Evolutionary conservation across 1,140 invertebrate species (phyloP).

Genomic region (Teleopsis dalmanni): DNA sequence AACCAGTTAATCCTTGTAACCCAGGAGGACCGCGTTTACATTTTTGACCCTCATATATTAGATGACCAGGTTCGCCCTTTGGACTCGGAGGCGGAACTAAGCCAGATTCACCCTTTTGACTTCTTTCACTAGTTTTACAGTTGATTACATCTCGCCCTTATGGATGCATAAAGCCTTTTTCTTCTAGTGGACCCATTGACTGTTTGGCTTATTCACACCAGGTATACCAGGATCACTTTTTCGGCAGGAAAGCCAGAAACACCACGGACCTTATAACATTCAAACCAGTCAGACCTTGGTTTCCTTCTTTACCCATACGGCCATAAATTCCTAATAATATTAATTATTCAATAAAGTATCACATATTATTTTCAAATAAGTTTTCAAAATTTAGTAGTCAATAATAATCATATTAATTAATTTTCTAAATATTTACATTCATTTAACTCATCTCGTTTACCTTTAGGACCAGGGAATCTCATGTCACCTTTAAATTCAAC

Average conservation of each 20-base stretch:
- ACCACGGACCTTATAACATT: constrained; percentile 43
- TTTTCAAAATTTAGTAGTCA: too few relatives aligned
- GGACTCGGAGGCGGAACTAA: constrained; percentile 55
- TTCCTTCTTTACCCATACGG: constrained; percentile 37
- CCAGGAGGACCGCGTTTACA: constrained; percentile 56
- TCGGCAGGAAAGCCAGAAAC: constrained; percentile 27
- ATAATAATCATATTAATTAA: too few relatives aligned
- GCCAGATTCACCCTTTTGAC: constrained; percentile 70
- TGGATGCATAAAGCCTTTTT: constrained; percentile 49
- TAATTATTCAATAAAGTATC: too few relatives aligned
- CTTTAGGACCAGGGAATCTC: constrained; percentile 58
- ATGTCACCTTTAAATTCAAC: constrained; percentile 64
- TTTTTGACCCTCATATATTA: constrained; percentile 56
- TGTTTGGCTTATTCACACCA: constrained; percentile 46
- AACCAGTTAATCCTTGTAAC: constrained; percentile 46
- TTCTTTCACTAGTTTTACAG: constrained; percentile 53
- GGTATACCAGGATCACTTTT: constrained; percentile 23
- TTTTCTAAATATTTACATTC: too few relatives aligned
- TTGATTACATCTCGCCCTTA: constrained; percentile 52
- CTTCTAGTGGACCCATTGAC: constrained; percentile 44
- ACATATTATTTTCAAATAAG: too few relatives aligned
- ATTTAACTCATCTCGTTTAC: too few relatives aligned
- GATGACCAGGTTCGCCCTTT: constrained; percentile 47
- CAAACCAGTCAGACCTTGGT: constrained; percentile 21
- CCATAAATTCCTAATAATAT: constrained; percentile 33